Evolutionary conservation across 1,140 invertebrate species (phyloP).

Genomic region (Drosophila erecta): DNA sequence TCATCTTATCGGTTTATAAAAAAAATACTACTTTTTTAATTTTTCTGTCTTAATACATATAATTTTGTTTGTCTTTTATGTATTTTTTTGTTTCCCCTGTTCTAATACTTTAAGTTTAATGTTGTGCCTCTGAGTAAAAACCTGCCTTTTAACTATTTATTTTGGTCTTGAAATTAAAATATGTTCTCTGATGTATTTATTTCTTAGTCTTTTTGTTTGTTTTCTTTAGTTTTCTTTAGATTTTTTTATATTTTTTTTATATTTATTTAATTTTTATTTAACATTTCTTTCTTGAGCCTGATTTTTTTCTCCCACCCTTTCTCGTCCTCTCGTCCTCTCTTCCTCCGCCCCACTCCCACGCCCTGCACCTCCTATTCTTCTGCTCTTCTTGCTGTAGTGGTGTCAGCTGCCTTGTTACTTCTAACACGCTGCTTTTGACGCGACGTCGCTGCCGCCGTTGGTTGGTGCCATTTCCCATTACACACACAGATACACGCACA

Average conservation of each 20-base stretch:
- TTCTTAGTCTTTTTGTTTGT: too few relatives aligned
- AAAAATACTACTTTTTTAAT: neutral
- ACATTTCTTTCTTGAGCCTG: neutral
- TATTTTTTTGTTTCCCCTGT: too few relatives aligned
- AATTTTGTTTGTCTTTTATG: too few relatives aligned
- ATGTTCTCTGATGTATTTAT: neutral
- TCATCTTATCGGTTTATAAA: neutral
- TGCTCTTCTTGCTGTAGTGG: constrained; percentile 41
- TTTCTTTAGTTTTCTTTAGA: neutral
- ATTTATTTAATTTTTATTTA: neutral
- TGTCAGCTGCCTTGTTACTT: constrained; percentile 82
- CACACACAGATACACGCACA: constrained; percentile 24
- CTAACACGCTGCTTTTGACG: constrained; percentile 66
- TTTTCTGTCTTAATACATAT: neutral
- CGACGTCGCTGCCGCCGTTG: constrained; percentile 58
- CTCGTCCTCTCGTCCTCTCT: neutral
- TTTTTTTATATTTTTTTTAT: too few relatives aligned
- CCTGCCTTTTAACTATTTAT: neutral
- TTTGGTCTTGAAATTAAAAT: neutral
- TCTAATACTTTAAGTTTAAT: too few relatives aligned
- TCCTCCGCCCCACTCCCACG: neutral
- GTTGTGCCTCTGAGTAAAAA: too few relatives aligned
- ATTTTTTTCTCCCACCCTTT: neutral
- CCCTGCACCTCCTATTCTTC: neutral
- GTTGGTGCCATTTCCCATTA: constrained; percentile 60